Base-by-base conservation (phyloP, 2,113 vertebrate species). In the Tachuris rubrigastra region DNA sequence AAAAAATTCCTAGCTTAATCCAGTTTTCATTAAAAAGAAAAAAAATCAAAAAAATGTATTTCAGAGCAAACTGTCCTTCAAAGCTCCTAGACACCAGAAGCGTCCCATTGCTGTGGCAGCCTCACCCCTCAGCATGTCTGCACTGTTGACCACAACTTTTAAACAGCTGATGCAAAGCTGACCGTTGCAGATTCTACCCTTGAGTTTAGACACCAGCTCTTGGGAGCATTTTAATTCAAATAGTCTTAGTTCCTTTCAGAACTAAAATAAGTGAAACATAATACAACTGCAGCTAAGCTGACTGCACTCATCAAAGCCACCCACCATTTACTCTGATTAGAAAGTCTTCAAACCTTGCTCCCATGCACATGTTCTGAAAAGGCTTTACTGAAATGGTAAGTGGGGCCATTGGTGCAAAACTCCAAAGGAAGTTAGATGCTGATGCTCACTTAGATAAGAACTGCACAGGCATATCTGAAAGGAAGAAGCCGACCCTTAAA, bases 211-310 rank as follows among this genome's bases (percentile, higher is more conserved):
- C 24, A 3, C 2, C 47, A 95, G 53, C 69, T 41, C 47, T 20
- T 75, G 59, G 86, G 56, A 92, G 73, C 65, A 81, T 87, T 93
- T 93, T 67, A 85, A 77, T 92, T 85, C 89, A 91, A 96, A 94
- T 15, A 78, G 30, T 30, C 73, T 75, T 76, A 81, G 82, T 47
- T 87, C 73, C 31, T 82, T 56, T 91, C 53, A 81, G 93, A 92
- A 95, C 75, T 81, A 55, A 71, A 62, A 65, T 65, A 83, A 49
- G n/a, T 24, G 33, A 87, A 80, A 67, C 47, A 77, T 17, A 47
- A 84, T 39, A 65, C 13, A 55, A 44, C 35, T 46, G 46, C 58
- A 80, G 78, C 67, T 76, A 56, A 90, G 60, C 68, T 90, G 80
- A 12, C n/a, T 87, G 79, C 55, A 31, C 69, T 78, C 68, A 28